Conservation (phyloP, 2,113 vertebrate species). For the Gobius niger region DNA sequence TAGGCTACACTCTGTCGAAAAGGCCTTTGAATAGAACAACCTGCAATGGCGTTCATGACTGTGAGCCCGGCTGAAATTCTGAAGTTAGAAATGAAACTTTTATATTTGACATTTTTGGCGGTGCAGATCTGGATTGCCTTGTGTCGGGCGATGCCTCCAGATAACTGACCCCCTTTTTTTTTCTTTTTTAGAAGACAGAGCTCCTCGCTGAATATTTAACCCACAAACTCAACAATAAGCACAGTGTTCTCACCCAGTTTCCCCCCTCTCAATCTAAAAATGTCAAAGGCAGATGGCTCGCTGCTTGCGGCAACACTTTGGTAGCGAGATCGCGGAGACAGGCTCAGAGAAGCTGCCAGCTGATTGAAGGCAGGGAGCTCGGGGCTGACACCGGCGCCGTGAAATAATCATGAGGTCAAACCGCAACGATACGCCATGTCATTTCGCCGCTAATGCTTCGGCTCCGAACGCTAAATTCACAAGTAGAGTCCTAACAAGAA, state of each 20-base stretch:
- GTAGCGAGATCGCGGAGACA: neutral
- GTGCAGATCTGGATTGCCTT: constrained; percentile 10
- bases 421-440: neutral
- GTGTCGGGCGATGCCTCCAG: constrained; percentile 26
- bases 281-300: constrained; percentile 53
- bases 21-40: too few species aligned
- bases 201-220: constrained; percentile 47
- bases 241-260: constrained; percentile 49
- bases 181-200: constrained; percentile 7
- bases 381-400: neutral
- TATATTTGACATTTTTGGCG: neutral
- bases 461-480: neutral
- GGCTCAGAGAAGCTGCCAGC: neutral
- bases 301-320: constrained; percentile 32
- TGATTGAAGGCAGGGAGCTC: neutral
- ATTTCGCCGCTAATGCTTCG: neutral
- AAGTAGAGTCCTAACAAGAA: neutral
- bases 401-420: constrained; percentile 8
- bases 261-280: constrained; percentile 46
- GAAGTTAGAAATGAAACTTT: neutral
- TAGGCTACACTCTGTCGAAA: too few species aligned
- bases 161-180: constrained; percentile 9
- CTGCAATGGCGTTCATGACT: too few species aligned
- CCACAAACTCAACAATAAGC: constrained; percentile 44
- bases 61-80: too few species aligned